Evolutionary conservation across 2,888 invertebrate genomes (phyloP).

Genomic region (Drosophila meridiana): DNA sequence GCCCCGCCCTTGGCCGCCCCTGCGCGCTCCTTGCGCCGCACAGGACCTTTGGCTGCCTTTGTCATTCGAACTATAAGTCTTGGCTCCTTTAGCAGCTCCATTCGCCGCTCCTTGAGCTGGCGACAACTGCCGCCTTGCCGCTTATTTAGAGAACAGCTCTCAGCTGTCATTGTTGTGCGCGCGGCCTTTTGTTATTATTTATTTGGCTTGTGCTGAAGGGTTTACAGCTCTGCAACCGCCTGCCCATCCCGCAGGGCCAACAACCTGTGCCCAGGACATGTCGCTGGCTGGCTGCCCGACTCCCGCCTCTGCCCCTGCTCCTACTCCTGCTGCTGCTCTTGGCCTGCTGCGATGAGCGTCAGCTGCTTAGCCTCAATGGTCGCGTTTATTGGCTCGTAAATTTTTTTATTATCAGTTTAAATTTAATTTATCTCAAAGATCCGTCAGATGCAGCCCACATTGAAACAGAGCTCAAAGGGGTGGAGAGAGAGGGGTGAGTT

Average conservation of each 20-base stretch:
- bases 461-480: background rate
- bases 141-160: slow-evolving; percentile 36
- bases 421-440: slow-evolving; percentile 71
- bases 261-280: slow-evolving; percentile 14
- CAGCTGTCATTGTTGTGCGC: slow-evolving; percentile 49
- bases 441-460: slow-evolving; percentile 23
- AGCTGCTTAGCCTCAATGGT: slow-evolving; percentile 37
- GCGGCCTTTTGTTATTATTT: slow-evolving; percentile 72
- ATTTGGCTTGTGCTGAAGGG: slow-evolving; percentile 48
- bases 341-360: background rate
- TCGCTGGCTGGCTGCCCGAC: background rate
- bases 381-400: slow-evolving; percentile 78
- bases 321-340: background rate
- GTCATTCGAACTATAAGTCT: slow-evolving; percentile 40
- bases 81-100: slow-evolving; percentile 30
- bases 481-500: background rate
- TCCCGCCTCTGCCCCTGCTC: background rate
- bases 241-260: slow-evolving; percentile 12
- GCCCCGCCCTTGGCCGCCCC: background rate
- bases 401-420: slow-evolving; percentile 78
- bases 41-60: slow-evolving; percentile 42
- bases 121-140: slow-evolving; percentile 7
- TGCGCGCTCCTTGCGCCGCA: background rate
- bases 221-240: background rate
- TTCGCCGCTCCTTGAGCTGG: slow-evolving; percentile 8